Evolutionary conservation across 2,888 invertebrate species (phyloP), one percentile per base, ranked within the genome.

Genomic region (Polymixis flavicincta): DNA sequence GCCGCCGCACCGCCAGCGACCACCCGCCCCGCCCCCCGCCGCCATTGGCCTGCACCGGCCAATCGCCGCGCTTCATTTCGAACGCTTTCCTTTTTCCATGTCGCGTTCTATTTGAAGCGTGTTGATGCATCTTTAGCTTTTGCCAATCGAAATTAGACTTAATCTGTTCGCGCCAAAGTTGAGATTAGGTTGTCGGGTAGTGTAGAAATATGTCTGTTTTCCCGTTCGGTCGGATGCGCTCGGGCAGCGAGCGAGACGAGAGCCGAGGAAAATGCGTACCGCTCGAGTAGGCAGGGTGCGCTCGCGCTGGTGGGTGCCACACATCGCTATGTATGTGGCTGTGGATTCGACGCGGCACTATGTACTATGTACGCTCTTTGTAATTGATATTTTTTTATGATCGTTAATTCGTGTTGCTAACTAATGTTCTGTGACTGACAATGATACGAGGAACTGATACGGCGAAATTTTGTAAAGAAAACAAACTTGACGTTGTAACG

Each of bases 1-100:
- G 67, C 80, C 60, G 73, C 77, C 82, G 85, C 87, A 83, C 90
- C 87, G 82, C 81, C 88, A 87, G 88, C 89, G 84, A 22, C 28
- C 87, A 87, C 89, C 90, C 89, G 85, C 82, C 83, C 90, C 89
- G 92, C 91, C 91, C 94, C 94, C 93, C 92, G 88, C 89, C 91
- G 92, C 95, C 94, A 95, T 95, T 95, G 96, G 95, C 87, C 93
- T 93, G 93, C 92, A 83, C 90, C 94, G 89, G 88, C 96, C 96
- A 96, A 96, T 96, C 95, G 93, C 94, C 83, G 93, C 95, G 96
- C 96, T 95, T 94, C 95, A 95, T 95, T 95, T 95, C 95, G 89
- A 92, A 92, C 93, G 94, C 93, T 94, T 94, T 95, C 94, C 93
- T 94, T 95, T 95, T 95, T 94, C 95, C 95, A 92, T 94, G 94